Percentiles rank a stretch among this genome's conserved stretches.
These are phyloP conservation scores for Adelognathus sp. DNA, from an alignment of 2,888 invertebrate genomes.

Conservation along the genomic window DNA sequence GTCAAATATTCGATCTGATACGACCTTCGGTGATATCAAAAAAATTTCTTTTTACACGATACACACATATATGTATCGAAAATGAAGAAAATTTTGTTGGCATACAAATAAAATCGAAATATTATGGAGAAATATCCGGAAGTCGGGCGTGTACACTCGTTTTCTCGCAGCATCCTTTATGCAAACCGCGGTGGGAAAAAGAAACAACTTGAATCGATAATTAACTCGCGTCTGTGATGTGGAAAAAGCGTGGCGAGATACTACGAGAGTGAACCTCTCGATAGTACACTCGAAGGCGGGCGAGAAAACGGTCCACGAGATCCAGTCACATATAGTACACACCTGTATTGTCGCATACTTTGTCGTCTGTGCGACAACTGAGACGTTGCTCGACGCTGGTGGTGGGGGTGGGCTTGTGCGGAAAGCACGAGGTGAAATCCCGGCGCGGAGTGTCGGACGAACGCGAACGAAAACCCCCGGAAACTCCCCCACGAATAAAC, in stretches of 20 bases:
- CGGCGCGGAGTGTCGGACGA: constrained; percentile 42
- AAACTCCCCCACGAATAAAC: constrained; percentile 40
- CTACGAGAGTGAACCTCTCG: neutral
- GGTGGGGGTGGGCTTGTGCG: constrained; percentile 27
- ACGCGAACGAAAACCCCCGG: constrained; percentile 19
- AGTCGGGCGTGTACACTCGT: neutral
- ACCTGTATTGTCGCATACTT: neutral
- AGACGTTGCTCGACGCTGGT: too few species aligned
- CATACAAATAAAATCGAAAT: too few species aligned
- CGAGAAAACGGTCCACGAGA: neutral
- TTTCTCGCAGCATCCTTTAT: neutral
- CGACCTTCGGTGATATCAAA: too few species aligned
- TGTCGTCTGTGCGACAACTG: neutral
- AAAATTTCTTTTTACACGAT: too few species aligned
- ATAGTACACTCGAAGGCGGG: neutral
- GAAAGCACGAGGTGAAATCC: constrained; percentile 49
- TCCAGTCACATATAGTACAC: neutral
- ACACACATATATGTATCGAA: too few species aligned
- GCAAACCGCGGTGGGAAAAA: neutral
- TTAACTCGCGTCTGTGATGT: constrained; percentile 7
- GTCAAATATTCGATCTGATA: neutral
- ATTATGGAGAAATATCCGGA: neutral
- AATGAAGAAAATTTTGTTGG: too few species aligned
- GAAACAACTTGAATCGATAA: constrained; percentile 17
- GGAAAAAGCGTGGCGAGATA: neutral